These are phyloP conservation scores for Festucalex cinctus DNA, from an alignment of 2,113 vertebrate genomes.

Conservation along the genomic window DNA sequence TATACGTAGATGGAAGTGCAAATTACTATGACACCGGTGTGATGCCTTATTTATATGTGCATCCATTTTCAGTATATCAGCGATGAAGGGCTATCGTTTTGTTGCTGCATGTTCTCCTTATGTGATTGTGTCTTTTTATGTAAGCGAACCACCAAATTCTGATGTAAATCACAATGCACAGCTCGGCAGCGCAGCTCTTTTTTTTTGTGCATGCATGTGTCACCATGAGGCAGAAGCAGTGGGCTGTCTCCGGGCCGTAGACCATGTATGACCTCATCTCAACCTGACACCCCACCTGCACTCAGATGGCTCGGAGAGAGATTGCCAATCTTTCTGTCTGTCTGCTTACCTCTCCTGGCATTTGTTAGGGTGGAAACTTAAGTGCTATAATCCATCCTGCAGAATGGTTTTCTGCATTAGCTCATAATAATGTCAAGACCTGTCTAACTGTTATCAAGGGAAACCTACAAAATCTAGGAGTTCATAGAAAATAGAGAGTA, in stretches of 20 bases:
- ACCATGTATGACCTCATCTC: conserved; percentile 61
- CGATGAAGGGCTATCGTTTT: conserved; percentile 24
- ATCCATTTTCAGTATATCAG: conserved; percentile 7
- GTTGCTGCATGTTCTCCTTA: background rate
- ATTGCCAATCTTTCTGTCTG: conserved; percentile 30
- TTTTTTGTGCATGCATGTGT: background rate
- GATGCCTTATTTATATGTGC: conserved; percentile 28
- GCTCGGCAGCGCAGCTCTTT: conserved; percentile 11
- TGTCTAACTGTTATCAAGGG: no score
- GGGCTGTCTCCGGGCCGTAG: conserved; percentile 25
- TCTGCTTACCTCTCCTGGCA: background rate
- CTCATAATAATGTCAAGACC: background rate
- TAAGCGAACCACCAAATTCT: conserved; percentile 27
- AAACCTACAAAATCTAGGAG: conserved; percentile 8
- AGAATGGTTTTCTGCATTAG: background rate
- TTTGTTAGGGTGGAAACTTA: background rate
- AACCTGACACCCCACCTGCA: conserved; percentile 49
- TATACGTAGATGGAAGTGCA: conserved; percentile 4
- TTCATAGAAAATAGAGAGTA: conserved; percentile 28
- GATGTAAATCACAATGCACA: conserved; percentile 30
- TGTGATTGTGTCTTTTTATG: conserved; percentile 4
- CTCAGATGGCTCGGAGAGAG: conserved; percentile 30
- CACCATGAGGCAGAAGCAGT: conserved; percentile 36
- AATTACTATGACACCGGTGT: conserved; percentile 25
- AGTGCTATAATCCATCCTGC: background rate